phyloP scores from a whole-genome alignment of 2,888 invertebrate genomes.

The Pachycephus smyrnensis region DNA sequence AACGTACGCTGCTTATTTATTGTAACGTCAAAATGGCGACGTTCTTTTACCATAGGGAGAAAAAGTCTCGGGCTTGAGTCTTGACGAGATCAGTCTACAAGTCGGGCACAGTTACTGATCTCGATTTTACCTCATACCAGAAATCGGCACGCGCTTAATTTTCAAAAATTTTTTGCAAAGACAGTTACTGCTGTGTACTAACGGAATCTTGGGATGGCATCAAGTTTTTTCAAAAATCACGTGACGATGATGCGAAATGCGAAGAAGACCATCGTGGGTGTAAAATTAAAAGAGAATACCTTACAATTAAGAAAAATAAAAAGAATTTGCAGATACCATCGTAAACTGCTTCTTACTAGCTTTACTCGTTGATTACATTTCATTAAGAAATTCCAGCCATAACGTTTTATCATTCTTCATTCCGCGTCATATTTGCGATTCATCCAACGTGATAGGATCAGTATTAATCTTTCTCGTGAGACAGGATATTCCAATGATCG shows the following conservation, averaged over 20 bases:
- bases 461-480: neutral
- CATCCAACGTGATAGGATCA: neutral
- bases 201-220: slow-evolving; percentile 25
- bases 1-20: slow-evolving; percentile 36
- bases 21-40: slow-evolving; percentile 47
- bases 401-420: too few relatives aligned
- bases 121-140: neutral
- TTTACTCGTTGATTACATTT: too few relatives aligned
- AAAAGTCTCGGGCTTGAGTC: slow-evolving; percentile 25
- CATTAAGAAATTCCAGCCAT: too few relatives aligned
- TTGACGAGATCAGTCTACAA: slow-evolving; percentile 31
- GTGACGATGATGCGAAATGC: slow-evolving; percentile 41
- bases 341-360: too few relatives aligned
- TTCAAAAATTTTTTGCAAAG: neutral
- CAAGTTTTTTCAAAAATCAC: slow-evolving; percentile 22
- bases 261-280: slow-evolving; percentile 51
- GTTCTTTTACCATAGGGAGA: slow-evolving; percentile 33
- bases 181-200: neutral
- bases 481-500: neutral
- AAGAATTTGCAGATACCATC: neutral
- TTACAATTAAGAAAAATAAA: neutral
- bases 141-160: neutral
- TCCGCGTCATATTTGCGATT: neutral
- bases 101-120: neutral
- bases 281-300: neutral